Evolutionary conservation across 2,888 invertebrate species (phyloP).

Genomic region (Diadegma fenestrale): DNA sequence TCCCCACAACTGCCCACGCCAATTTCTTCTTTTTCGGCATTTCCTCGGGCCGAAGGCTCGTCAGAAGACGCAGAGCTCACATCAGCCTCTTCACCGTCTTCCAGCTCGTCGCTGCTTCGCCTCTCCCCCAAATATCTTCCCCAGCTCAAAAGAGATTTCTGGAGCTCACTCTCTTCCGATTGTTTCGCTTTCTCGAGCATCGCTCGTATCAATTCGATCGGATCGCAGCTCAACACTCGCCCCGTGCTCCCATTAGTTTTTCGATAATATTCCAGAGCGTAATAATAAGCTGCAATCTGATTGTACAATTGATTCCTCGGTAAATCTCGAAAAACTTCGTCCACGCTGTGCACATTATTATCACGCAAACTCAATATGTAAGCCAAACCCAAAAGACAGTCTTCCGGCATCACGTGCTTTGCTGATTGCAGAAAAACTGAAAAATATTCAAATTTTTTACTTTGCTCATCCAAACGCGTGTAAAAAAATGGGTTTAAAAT

Average conservation of each 20-base stretch:
- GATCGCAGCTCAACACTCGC: conserved; percentile 76
- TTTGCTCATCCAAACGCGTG: no score
- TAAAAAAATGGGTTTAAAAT: no score
- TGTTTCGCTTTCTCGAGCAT: conserved; percentile 67
- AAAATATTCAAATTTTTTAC: no score
- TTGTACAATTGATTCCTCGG: conserved; percentile 76
- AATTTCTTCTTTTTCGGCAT: conserved; percentile 22
- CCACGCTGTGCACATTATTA: conserved; percentile 73
- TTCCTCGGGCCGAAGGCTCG: conserved; percentile 11
- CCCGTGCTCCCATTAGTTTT: conserved; percentile 70
- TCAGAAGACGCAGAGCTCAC: conserved; percentile 22
- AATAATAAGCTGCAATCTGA: conserved; percentile 80
- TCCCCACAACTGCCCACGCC: conserved; percentile 31
- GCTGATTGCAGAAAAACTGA: conserved; percentile 86
- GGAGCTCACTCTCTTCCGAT: conserved; percentile 64
- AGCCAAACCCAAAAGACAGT: conserved; percentile 86
- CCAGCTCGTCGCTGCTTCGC: background rate
- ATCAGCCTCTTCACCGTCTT: conserved; percentile 39
- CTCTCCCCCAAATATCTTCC: conserved; percentile 43
- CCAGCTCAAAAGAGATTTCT: conserved; percentile 72
- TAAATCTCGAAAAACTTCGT: conserved; percentile 76
- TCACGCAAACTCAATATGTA: conserved; percentile 85
- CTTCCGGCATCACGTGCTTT: conserved; percentile 85
- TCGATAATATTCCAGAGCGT: conserved; percentile 76
- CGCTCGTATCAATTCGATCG: conserved; percentile 76